These are phyloP conservation scores for Macrostomum lignano DNA, from an alignment of 1,140 invertebrate species.

Conservation along the genomic window DNA sequence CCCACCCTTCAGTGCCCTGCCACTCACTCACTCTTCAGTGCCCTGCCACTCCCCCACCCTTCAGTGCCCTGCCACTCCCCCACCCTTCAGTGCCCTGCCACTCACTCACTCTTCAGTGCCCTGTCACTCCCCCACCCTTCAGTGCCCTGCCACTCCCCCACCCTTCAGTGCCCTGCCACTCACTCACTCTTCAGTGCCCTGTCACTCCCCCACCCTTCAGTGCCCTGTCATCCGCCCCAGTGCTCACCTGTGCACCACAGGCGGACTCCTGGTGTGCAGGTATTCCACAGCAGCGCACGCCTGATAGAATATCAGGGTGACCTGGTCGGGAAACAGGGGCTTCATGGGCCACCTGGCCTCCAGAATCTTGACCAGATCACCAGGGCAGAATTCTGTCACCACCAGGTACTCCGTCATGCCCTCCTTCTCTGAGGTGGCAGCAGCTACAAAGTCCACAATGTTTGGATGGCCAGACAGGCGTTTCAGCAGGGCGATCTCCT, in stretches of 20 bases:
- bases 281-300: constrained; percentile 58
- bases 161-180: too few species aligned
- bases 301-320: constrained; percentile 68
- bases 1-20: too few species aligned
- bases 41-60: too few species aligned
- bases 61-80: too few species aligned
- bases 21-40: too few species aligned
- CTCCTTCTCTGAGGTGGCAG: constrained; percentile 28
- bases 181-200: neutral
- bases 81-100: too few species aligned
- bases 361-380: constrained; percentile 12
- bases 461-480: constrained; percentile 31
- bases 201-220: too few species aligned
- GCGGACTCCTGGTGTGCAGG: constrained; percentile 56
- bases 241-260: constrained; percentile 66
- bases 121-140: too few species aligned
- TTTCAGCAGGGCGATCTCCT: constrained; percentile 33
- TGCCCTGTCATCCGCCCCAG: too few species aligned
- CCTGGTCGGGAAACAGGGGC: constrained; percentile 10
- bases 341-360: neutral
- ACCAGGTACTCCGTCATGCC: constrained; percentile 31
- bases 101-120: too few species aligned
- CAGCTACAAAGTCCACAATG: constrained; percentile 31
- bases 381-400: constrained; percentile 32
- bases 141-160: too few species aligned